A percentile compares a stretch with the other conserved stretches of the same genome.
These are phyloP conservation scores for Drosophila pruinosa DNA, from an alignment of 1,140 invertebrate species.

Conservation along the genomic window DNA sequence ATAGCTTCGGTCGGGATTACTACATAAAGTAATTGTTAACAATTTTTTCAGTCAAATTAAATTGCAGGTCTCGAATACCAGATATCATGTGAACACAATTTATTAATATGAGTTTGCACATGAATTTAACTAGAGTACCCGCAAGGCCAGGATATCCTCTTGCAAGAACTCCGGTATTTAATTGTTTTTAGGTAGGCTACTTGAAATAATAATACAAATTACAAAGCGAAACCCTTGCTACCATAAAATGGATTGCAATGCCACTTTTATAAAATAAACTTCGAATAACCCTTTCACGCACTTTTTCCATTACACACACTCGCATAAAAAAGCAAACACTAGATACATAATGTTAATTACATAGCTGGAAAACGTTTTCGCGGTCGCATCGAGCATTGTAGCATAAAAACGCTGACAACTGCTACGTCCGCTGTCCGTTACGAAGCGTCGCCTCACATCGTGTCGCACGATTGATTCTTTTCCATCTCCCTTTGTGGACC, in stretches of 20 bases:
- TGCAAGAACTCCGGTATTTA: no score
- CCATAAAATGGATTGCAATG: slow-evolving; percentile 24
- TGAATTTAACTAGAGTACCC: no score
- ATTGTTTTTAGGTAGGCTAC: slow-evolving; percentile 25
- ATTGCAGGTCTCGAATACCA: no score
- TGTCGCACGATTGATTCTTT: slow-evolving; percentile 21
- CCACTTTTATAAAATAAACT: background rate
- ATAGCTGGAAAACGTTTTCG: slow-evolving; percentile 39
- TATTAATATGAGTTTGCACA: no score
- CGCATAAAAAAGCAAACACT: slow-evolving; percentile 2
- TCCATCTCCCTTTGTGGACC: slow-evolving; percentile 6
- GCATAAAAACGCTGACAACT: slow-evolving; percentile 35
- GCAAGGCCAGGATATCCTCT: no score
- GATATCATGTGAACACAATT: no score
- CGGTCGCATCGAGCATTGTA: slow-evolving; percentile 37
- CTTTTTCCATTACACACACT: slow-evolving; percentile 35
- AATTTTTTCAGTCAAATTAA: no score
- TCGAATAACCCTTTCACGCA: slow-evolving; percentile 52
- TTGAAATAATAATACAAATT: slow-evolving; percentile 58
- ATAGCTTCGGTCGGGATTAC: no score
- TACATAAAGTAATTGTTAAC: no score
- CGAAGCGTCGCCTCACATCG: background rate
- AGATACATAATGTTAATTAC: slow-evolving; percentile 42
- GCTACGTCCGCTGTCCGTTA: slow-evolving; percentile 16
- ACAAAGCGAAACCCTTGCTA: slow-evolving; percentile 35